Base-by-base conservation (phyloP, 2,113 vertebrate genomes). In the Tachysurus vachellii region DNA sequence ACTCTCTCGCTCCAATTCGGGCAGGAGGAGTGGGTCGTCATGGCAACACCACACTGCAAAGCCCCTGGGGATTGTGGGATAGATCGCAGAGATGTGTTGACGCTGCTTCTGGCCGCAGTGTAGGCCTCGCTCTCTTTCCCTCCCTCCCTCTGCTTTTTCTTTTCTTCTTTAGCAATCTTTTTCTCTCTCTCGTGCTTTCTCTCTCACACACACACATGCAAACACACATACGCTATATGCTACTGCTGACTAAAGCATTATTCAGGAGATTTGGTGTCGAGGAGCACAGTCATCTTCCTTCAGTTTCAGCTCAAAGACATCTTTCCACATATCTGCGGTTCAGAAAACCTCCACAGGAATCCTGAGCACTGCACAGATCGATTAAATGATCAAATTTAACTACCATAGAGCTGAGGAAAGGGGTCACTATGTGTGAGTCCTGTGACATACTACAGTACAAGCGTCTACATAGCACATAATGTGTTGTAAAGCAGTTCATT, bases 41-140 rank as follows among this genome's bases (percentile, higher is more conserved):
- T 92, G 83, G 92, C 91, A 92, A 92, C 92, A 91, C 87, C 91
- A 88, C 88, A 90, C 90, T 89, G 89, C 91, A 85, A 88, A 91
- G 87, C 92, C 91, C 90, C 87, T 75, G 53, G 91, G 89, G 90
- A 91, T 91, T 91, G 86, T 90, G 91, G 91, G 92, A 92, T 91
- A 91, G 88, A 90, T 89, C 79, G 82, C 82, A 82, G 85, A 79
- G 89, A 87, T 84, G 89, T 88, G 91, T 75, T 80, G 86, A 81
- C 81, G 84, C 89, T 73, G 79, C 54, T 84, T 83, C 85, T 88
- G 88, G 86, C 85, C 73, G 84, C 87, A 89, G 84, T 88, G 81
- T 90, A 75, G 86, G 87, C 81, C 83, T 68, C 73, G 59, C 66
- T 50, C 83, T 57, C 79, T 47, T 83, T 85, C 76, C 28, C 28